Evolutionary conservation across 2,888 invertebrate species (phyloP).

Genomic region (Adela reaumurella): DNA sequence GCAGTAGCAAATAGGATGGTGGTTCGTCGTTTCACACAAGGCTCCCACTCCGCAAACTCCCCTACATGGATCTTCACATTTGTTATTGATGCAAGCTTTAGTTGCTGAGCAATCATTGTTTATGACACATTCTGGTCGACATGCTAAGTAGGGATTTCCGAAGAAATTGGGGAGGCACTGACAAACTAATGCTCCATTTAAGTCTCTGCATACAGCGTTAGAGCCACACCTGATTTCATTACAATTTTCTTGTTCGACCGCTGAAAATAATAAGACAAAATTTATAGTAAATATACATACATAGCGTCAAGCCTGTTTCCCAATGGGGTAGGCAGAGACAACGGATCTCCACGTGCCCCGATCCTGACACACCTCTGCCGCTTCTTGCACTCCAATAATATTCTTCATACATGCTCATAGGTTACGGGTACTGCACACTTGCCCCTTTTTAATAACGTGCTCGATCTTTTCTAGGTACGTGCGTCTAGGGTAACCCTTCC

Average conservation of each 20-base stretch:
- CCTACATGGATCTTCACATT: slow-evolving; percentile 72
- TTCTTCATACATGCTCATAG: no score
- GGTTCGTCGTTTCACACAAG: slow-evolving; percentile 68
- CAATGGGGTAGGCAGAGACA: no score
- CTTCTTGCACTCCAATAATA: no score
- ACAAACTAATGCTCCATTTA: slow-evolving; percentile 64
- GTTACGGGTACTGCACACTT: no score
- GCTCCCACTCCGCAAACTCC: slow-evolving; percentile 75
- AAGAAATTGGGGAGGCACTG: slow-evolving; percentile 70
- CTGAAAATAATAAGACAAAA: slow-evolving; percentile 24
- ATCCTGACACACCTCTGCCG: no score
- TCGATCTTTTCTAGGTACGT: no score
- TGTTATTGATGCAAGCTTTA: slow-evolving; percentile 72
- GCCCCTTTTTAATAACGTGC: no score
- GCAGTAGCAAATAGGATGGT: slow-evolving; percentile 76
- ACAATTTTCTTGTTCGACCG: slow-evolving; percentile 54
- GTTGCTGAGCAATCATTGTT: slow-evolving; percentile 73
- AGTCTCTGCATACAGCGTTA: slow-evolving; percentile 67
- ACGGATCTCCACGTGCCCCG: no score
- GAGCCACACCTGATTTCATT: slow-evolving; percentile 68
- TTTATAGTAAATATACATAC: no score
- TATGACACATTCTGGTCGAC: slow-evolving; percentile 76
- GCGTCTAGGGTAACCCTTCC: no score
- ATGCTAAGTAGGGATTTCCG: slow-evolving; percentile 76
- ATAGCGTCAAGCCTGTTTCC: no score